phyloP scores from a whole-genome alignment of 1,140 invertebrate species.

The Pinna nobilis region DNA sequence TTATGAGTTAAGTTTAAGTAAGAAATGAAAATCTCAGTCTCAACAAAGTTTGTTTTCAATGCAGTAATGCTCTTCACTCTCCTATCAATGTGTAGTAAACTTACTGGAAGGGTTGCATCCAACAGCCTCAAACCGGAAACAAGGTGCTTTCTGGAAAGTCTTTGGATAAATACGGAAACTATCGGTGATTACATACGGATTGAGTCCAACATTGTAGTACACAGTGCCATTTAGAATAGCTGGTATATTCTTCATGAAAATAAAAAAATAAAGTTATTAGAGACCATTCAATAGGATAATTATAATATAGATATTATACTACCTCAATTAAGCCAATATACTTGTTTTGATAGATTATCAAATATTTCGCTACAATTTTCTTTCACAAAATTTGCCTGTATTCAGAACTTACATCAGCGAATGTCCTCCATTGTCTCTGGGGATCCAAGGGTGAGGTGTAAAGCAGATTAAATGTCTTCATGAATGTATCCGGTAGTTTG shows the following conservation, averaged over 20 bases:
- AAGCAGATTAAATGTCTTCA: slow-evolving; percentile 41
- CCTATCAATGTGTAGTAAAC: no score
- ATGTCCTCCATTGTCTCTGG: slow-evolving; percentile 26
- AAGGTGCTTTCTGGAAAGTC: slow-evolving; percentile 25
- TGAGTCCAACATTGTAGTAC: slow-evolving; percentile 16
- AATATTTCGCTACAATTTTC: no score
- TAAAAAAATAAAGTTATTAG: not conserved
- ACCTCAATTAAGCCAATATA: no score
- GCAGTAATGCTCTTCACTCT: no score
- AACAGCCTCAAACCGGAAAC: slow-evolving; percentile 40
- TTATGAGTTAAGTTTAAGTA: no score
- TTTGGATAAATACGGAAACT: slow-evolving; percentile 31
- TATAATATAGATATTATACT: no score
- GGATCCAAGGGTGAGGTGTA: slow-evolving; percentile 21
- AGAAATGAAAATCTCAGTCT: no score
- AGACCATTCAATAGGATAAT: no score
- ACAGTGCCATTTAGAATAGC: slow-evolving; percentile 37
- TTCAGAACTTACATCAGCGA: slow-evolving; percentile 31
- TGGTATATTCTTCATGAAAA: slow-evolving; percentile 32
- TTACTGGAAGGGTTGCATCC: slow-evolving; percentile 42
- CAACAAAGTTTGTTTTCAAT: no score
- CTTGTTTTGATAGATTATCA: no score
- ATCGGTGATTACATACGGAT: slow-evolving; percentile 20
- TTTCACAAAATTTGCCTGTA: no score
- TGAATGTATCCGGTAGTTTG: slow-evolving; percentile 10